phyloP scores from a whole-genome alignment of 1,140 invertebrate species.

The Lordiphosa clarofinis region DNA sequence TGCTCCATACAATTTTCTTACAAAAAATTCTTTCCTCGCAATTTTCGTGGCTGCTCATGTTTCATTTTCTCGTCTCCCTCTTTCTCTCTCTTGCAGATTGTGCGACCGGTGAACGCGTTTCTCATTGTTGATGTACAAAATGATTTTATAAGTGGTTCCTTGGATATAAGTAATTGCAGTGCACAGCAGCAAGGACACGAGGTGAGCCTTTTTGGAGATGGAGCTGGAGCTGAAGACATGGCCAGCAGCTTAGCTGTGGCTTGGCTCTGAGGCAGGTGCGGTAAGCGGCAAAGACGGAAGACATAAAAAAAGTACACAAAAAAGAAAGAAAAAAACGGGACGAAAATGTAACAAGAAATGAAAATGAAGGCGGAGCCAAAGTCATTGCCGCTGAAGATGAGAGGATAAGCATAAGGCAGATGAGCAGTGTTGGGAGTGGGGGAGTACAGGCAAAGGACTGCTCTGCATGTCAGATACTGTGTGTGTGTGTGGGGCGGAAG shows the following conservation, averaged over 20 bases:
- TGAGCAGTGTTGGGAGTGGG: not conserved
- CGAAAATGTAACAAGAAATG: constrained; percentile 70
- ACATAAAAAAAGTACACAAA: constrained; percentile 49
- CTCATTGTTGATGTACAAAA: constrained; percentile 98
- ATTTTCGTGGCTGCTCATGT: constrained; percentile 40
- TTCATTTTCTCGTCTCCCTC: constrained; percentile 26
- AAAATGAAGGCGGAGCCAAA: constrained; percentile 73
- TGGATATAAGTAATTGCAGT: constrained; percentile 95
- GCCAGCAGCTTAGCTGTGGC: constrained; percentile 56
- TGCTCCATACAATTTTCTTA: constrained; percentile 71
- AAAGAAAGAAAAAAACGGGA: constrained; percentile 31
- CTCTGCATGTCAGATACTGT: constrained; percentile 50
- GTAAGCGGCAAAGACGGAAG: constrained; percentile 57
- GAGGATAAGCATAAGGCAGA: constrained; percentile 28
- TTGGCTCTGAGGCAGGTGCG: constrained; percentile 36
- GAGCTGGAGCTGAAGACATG: constrained; percentile 36
- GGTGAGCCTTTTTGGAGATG: constrained; percentile 79
- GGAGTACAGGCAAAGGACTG: constrained; percentile 1
- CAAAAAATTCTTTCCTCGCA: constrained; percentile 49
- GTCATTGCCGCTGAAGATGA: constrained; percentile 62
- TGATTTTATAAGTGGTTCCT: constrained; percentile 97
- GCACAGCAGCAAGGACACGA: constrained; percentile 94
- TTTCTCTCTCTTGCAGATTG: constrained; percentile 83
- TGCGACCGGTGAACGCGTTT: constrained; percentile 93
- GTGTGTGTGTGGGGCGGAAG: constrained; percentile 53